Conservation (phyloP, 2,113 vertebrate genomes). For the Peromyscus polionotus region DNA sequence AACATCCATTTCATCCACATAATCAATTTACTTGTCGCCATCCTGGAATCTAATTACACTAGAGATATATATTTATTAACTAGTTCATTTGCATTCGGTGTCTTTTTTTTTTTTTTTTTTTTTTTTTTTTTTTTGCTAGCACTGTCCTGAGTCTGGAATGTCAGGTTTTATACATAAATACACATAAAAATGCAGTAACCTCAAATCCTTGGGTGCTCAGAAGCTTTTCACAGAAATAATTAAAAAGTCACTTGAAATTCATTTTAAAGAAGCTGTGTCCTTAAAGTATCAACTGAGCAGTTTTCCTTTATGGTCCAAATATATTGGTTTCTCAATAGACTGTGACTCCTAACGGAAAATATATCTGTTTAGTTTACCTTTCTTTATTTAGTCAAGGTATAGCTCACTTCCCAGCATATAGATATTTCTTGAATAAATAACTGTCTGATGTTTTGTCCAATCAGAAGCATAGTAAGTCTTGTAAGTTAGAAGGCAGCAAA, state of each 20-base stretch:
- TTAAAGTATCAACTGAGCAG: not conserved
- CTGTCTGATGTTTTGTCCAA: not conserved
- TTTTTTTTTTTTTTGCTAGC: too few species aligned
- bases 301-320: not conserved
- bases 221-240: conserved; percentile 26
- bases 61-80: not conserved
- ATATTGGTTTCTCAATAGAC: not conserved
- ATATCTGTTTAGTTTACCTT: not conserved
- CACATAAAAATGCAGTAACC: not conserved
- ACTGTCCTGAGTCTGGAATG: not conserved
- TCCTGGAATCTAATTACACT: not conserved
- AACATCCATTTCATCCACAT: not conserved
- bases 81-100: not conserved
- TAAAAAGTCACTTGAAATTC: conserved; percentile 29
- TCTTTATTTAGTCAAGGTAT: not conserved
- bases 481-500: conserved; percentile 38
- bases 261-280: not conserved
- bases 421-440: conserved; percentile 46
- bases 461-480: conserved; percentile 30
- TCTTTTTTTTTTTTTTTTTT: too few species aligned
- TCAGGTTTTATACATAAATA: not conserved
- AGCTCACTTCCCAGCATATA: not conserved
- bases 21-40: not conserved
- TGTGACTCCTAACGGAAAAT: not conserved
- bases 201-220: not conserved